Conservation (phyloP, 2,113 vertebrate species). For the Ramphastos sulfuratus region DNA sequence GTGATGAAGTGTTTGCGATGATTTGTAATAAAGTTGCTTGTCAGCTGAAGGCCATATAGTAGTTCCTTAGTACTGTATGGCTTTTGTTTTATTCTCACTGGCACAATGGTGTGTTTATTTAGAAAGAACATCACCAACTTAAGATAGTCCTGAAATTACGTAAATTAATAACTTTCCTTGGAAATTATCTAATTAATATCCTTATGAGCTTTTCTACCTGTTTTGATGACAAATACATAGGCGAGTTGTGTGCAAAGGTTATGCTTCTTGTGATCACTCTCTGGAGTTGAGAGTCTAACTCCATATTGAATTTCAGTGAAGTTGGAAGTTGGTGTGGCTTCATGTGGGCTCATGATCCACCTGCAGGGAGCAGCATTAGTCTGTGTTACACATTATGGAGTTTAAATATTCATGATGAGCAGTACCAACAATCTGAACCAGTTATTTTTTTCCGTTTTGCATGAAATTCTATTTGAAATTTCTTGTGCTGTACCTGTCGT, state of each 20-base stretch:
- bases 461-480: background rate
- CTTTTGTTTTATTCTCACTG: background rate
- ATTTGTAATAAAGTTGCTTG: background rate
- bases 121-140: background rate
- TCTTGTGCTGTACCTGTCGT: fast-evolving
- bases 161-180: background rate
- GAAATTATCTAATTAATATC: background rate
- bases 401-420: background rate
- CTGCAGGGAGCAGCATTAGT: slow-evolving; percentile 58
- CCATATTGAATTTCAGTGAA: background rate
- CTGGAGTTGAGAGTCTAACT: background rate
- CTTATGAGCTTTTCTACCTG: background rate
- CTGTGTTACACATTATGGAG: background rate
- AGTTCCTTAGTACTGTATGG: background rate
- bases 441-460: background rate
- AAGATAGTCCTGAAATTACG: background rate
- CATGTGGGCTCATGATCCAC: background rate
- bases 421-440: background rate
- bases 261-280: background rate
- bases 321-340: background rate
- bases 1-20: background rate
- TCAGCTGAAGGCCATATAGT: background rate
- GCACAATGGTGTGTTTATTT: background rate
- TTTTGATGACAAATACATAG: background rate
- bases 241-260: background rate